Evolutionary conservation across 2,797 vertebrate genomes (phyloP), one percentile per base, ranked within the genome.

Genomic region (Arnoldichthys spilopterus): DNA sequence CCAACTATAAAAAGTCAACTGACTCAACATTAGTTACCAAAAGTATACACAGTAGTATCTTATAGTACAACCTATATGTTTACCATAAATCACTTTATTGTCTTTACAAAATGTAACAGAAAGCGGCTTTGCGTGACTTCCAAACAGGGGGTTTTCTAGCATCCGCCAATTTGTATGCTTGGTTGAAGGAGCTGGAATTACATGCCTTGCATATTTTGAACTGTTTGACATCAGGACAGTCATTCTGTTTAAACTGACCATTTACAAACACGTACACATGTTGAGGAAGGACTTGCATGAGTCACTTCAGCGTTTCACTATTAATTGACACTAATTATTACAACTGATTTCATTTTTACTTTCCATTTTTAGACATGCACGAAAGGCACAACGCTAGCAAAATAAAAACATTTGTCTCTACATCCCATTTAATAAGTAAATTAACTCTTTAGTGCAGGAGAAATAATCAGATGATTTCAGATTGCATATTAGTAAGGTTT

Each of bases 371-470:
- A 62, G 64, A 53, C 68, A 85, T 79, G 76, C 68, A 83, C 67
- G 45, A 62, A 82, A 80, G 80, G 81, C 81, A 84, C 77, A 72
- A 64, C 26, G 49, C 72, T 79, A 79, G 74, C 64, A 74, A 80
- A 64, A 76, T 64, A 74, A 56, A 70, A 68, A 56, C 66, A 59
- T 56, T 72, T 15, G 37, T 78, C 72, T 78, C 43, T 71, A 66
- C 51, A 74, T 71, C 51, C 53, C 69, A 30, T 80, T 76, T 63
- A 68, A 74, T 56, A 37, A 67, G 73, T 54, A 78, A 78, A 59
- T 67, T 18, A 72, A 67, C 62, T n/a, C 16, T 58, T 43, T 76
- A 70, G 34, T 58, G 74, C 47, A 59, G 61, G 47, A 69, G 37
- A 62, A 24, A 74, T 13, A 66, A 70, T 72, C 62, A 15, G 47